Evolutionary conservation across 2,113 vertebrate genomes (phyloP).

Genomic region (Myiopsitta monachus): DNA sequence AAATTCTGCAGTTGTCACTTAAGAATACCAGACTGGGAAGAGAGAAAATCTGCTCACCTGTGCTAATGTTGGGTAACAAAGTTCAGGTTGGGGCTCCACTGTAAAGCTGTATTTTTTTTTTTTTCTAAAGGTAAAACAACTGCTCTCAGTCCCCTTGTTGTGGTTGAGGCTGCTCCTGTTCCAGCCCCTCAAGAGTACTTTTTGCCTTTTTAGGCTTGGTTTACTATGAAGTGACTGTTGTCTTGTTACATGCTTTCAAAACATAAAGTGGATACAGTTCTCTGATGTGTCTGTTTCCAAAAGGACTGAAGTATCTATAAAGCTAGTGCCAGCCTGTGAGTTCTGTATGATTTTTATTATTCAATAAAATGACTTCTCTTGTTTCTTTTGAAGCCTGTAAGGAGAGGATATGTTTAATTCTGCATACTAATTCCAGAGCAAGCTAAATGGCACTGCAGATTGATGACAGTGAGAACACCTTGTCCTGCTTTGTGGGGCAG

Average conservation of each 20-base stretch:
- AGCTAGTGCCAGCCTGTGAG: not conserved
- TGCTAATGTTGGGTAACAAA: not conserved
- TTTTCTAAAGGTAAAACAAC: not conserved
- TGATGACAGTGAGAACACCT: not conserved
- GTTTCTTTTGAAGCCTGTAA: not conserved
- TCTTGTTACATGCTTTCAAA: not conserved
- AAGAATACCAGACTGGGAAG: not conserved
- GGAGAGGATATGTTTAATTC: not conserved
- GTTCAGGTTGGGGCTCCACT: not conserved
- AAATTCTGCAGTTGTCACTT: not conserved
- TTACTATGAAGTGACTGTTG: not conserved
- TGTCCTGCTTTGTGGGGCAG: not conserved
- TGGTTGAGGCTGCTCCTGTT: not conserved
- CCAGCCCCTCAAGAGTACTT: not conserved
- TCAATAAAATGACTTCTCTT: not conserved
- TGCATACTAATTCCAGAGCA: not conserved
- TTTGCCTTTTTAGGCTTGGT: not conserved
- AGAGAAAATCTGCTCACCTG: not conserved
- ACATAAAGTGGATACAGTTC: not conserved
- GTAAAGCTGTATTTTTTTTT: constrained; percentile 2
- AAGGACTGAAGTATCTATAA: not conserved
- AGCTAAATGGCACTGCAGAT: not conserved
- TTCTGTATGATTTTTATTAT: not conserved
- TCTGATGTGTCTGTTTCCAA: not conserved
- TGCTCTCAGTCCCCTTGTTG: not conserved